Base-by-base conservation (phyloP, 2,888 invertebrate genomes). In the Drosophila mercatorum region DNA sequence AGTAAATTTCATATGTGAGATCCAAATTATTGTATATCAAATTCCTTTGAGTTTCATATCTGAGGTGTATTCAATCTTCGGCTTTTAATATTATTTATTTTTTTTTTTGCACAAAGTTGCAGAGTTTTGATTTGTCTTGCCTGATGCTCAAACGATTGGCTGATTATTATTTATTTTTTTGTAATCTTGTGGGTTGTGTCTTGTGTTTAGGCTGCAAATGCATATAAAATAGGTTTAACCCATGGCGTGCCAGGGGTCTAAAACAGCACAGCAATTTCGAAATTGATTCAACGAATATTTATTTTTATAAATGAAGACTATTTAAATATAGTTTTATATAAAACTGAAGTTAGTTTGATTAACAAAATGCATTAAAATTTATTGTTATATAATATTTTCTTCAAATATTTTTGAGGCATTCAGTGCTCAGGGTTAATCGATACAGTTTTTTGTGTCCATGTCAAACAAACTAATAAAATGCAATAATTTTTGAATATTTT, bases 61-160 rank as follows among this genome's bases (percentile, higher is more conserved):
- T 17, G 17, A 26, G 40, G 55, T 14, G 55, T 55, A 55, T 40
- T 28, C 6, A 12, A 6, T n/a, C 17, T 28, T 40, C 31, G 55
- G 4, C 31, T 17, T 31, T 4, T 11, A 3, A 7, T 36, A 22
- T 1, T 8, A 41, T 3, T 63, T 1, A 1, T 1, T n/a, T 44
- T 34, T 28, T 28, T n/a, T n/a, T n/a, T 28, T 31, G 36, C 46
- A 36, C 12, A 44, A 41, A 57, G 59, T 62, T 58, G 49, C 72
- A 49, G 58, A 76, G 72, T 63, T 81, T 83, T 85, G 86, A 88
- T 88, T 88, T 80, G 81, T 86, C 60, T 80, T 78, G 69, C 46
- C 41, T 31, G 63, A 66, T 69, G 61, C 65, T 65, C 58, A 72
- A 53, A 51, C 57, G 61, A 55, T 53, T 59, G 72, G 73, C 63